These are phyloP conservation scores for Dendroctonus ponderosae DNA, from an alignment of 1,140 invertebrate species.

Conservation along the genomic window DNA sequence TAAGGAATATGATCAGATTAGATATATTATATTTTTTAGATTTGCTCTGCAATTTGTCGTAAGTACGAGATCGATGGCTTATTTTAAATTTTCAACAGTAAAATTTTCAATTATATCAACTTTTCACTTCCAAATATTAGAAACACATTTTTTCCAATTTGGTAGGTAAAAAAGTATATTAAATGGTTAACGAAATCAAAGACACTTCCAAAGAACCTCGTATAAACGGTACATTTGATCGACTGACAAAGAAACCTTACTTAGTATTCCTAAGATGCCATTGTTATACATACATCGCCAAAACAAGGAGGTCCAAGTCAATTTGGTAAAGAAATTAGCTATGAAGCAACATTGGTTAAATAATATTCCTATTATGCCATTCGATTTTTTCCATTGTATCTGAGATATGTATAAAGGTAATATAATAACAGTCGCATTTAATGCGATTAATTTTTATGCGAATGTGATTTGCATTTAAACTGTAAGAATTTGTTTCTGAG, in stretches of 20 bases:
- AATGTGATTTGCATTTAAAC: conserved; percentile 13
- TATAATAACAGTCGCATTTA: conserved; percentile 1
- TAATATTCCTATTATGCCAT: conserved; percentile 20
- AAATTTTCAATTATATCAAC: too few relatives aligned
- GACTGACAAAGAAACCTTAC: conserved; percentile 3
- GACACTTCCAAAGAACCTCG: neutral
- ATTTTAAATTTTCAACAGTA: too few relatives aligned
- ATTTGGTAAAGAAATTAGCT: conserved; percentile 25
- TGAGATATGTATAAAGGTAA: neutral
- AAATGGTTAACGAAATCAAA: too few relatives aligned
- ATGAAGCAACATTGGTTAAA: conserved; percentile 10
- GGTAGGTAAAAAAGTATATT: too few relatives aligned
- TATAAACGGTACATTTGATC: conserved; percentile 14
- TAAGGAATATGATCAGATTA: too few relatives aligned
- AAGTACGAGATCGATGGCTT: too few relatives aligned
- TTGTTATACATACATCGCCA: conserved; percentile 16
- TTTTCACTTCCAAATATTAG: too few relatives aligned
- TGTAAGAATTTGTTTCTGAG: neutral
- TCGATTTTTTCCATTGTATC: conserved; percentile 7
- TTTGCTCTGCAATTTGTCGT: too few relatives aligned
- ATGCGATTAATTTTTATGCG: conserved; percentile 7
- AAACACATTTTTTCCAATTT: too few relatives aligned
- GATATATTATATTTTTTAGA: too few relatives aligned
- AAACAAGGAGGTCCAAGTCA: conserved; percentile 22
- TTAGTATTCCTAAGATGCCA: conserved; percentile 16